Evolutionary conservation across 2,888 invertebrate genomes (phyloP).

Genomic region (Melinopterus prodromus): DNA sequence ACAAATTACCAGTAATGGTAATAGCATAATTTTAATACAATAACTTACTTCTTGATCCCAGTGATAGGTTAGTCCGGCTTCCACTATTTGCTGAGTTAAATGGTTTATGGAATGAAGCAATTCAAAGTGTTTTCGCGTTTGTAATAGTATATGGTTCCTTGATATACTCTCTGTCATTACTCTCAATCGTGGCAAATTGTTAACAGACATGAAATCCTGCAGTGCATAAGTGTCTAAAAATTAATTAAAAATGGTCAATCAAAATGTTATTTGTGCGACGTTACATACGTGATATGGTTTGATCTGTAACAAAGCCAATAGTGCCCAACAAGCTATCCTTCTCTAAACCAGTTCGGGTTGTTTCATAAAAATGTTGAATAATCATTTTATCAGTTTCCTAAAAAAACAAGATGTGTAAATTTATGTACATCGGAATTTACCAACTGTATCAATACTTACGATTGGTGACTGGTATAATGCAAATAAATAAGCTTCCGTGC

Average conservation of each 20-base stretch:
- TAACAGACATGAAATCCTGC: background rate
- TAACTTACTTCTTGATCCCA: conserved; percentile 23
- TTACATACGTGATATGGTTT: background rate
- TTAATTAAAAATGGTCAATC: background rate
- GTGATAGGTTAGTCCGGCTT: conserved; percentile 10
- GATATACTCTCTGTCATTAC: conserved; percentile 19
- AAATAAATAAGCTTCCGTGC: background rate
- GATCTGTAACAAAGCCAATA: background rate
- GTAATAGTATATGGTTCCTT: background rate
- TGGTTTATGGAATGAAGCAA: background rate
- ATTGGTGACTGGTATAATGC: background rate
- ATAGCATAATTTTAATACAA: background rate
- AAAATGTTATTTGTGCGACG: background rate
- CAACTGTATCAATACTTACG: background rate
- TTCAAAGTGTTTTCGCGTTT: background rate
- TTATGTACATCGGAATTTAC: background rate
- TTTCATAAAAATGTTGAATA: background rate
- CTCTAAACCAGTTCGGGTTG: background rate
- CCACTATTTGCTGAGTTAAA: background rate
- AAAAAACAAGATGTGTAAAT: background rate
- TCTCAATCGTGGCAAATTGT: background rate
- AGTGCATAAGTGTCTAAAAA: background rate
- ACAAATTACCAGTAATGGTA: too few species aligned
- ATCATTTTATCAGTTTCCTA: background rate
- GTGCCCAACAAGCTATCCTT: background rate